Evolutionary conservation across 2,888 invertebrate genomes (phyloP).

Genomic region (Teleogryllus oceanicus): DNA sequence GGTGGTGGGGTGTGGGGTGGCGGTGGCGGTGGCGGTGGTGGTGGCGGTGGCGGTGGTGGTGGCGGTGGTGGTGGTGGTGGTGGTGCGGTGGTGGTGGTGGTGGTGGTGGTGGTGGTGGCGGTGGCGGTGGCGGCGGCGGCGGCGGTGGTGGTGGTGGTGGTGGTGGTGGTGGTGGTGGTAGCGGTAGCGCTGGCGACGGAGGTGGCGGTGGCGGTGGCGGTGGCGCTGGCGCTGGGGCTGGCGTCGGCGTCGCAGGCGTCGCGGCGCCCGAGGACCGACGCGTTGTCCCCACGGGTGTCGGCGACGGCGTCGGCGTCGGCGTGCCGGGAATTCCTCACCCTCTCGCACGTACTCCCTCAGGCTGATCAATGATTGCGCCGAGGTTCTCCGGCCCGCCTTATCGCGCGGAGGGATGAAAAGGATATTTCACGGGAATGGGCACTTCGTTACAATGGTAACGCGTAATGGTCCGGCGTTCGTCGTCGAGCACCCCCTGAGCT

Average conservation of each 20-base stretch:
- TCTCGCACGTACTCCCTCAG: background rate
- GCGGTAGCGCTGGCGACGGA: too few species aligned
- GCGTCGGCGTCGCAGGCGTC: background rate
- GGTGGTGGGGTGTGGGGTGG: too few species aligned
- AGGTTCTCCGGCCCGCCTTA: background rate
- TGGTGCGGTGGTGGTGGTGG: too few species aligned
- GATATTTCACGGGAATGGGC: background rate
- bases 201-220: too few species aligned
- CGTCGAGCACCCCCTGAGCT: background rate
- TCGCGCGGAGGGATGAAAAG: background rate
- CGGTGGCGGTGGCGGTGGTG: too few species aligned
- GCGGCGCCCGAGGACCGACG: background rate
- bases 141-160: too few species aligned
- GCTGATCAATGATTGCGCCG: slow-evolving; percentile 4
- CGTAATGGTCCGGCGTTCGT: background rate
- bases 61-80: too few species aligned
- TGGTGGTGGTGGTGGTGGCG: too few species aligned
- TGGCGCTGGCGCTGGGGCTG: too few species aligned
- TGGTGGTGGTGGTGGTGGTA: too few species aligned
- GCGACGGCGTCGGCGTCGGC: background rate
- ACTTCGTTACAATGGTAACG: background rate
- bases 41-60: too few species aligned
- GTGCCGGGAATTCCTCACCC: background rate
- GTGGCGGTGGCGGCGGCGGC: too few species aligned
- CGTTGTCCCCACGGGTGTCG: background rate